Base-by-base conservation (phyloP, 2,888 invertebrate genomes). In the Amaurobius ferox region DNA sequence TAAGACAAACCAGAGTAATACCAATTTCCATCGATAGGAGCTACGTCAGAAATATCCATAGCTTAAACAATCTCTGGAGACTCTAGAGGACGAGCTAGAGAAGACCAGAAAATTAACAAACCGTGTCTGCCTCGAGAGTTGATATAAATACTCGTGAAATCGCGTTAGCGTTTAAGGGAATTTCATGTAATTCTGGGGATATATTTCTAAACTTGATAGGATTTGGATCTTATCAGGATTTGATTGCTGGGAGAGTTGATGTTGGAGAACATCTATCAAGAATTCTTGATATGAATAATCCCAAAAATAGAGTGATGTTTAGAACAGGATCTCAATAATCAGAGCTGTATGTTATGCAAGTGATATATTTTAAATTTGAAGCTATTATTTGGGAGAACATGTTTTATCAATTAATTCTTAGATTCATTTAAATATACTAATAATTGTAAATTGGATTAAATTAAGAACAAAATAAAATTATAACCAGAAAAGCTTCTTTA, bases 101-200 rank as follows among this genome's bases (percentile, higher is more conserved):
- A 55, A 7, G 55, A 11, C 55, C 55, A 55, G 55, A 55, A 55
- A 55, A 55, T 55, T 55, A 55, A 55, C 55, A 55, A 55, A 55
- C 55, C 55, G 55, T 55, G 55, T 55, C 55, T 6, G 55, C 55
- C 23, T 55, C 13, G 55, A 55, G 55, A 55, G 55, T 55, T 55
- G 55, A 55, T 55, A 55, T 55, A 55, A 55, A 55, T 55, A 55
- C 55, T 55, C 16, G 13, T 55, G 55, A 55, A 55, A 55, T 55
- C 55, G 55, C 55, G 55, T 55, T 55, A 55, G 23, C 23, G 55
- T 55, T 55, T 55, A 55, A 55, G 55, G 55, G 55, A 55, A 55
- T 55, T 55, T 55, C 55, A n/a, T 23, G 55, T 55, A 23, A 19
- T 3, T 19, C 23, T 23, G 55, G 55, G 23, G 16, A 55, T 55